Percentiles rank a stretch among this genome's conserved stretches.
phyloP scores from a whole-genome alignment of 2,888 invertebrate species.

The Scaptomyza flava region DNA sequence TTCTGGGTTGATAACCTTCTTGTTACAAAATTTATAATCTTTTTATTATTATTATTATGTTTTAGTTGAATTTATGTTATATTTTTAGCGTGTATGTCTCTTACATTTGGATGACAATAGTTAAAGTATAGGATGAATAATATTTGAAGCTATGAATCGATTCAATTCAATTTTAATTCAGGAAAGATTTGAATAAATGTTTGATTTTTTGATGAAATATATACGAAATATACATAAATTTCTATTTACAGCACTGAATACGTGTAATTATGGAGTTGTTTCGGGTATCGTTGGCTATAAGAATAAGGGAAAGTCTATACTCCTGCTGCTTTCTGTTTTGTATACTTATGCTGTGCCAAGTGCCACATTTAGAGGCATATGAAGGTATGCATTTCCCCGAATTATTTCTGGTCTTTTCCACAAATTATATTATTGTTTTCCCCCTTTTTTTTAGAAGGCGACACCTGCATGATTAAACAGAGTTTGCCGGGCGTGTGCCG shows the following conservation, averaged over 20 bases:
- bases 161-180: too few relatives aligned
- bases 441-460: slow-evolving; percentile 48
- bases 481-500: slow-evolving; percentile 66
- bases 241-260: background rate
- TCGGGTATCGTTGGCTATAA: slow-evolving; percentile 3
- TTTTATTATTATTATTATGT: background rate
- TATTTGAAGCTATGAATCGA: too few relatives aligned
- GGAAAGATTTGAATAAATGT: too few relatives aligned
- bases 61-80: background rate
- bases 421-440: background rate
- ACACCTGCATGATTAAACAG: slow-evolving; percentile 38
- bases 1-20: background rate
- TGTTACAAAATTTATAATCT: background rate
- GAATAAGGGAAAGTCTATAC: background rate
- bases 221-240: background rate
- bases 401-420: background rate
- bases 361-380: slow-evolving; percentile 27
- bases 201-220: too few relatives aligned
- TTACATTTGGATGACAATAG: too few relatives aligned
- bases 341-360: slow-evolving; percentile 6
- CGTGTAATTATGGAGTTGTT: slow-evolving; percentile 15
- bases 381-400: slow-evolving; percentile 26
- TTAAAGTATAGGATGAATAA: too few relatives aligned
- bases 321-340: slow-evolving; percentile 7
- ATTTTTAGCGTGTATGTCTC: too few relatives aligned